Evolutionary conservation across 2,113 vertebrate species (phyloP), one percentile per base, ranked within the genome.

Genomic region (Halcyon senegalensis): DNA sequence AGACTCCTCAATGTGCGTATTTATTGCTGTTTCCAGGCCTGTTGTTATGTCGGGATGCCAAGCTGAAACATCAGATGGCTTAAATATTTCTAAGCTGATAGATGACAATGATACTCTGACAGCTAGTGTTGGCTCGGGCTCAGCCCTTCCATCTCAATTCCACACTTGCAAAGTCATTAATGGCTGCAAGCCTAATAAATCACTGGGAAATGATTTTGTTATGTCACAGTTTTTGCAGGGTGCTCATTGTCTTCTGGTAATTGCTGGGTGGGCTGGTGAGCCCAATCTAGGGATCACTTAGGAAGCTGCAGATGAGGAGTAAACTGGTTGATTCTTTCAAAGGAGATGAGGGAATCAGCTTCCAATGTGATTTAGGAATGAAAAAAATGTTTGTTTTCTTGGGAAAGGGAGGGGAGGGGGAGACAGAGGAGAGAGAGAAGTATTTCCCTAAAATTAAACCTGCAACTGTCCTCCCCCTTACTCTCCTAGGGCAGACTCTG

Each of bases 161-260:
- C 75, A 62, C 62, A 30, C 66, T 95, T 95, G 86, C 66, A 82
- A 78, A 95, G 90, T 89, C 89, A 79, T 89, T 93, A 92, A 51
- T 92, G 79, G 62, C 73, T 95, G 66, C 48, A 33, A 56, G 84
- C 72, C 70, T 94, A 58, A 89, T 84, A 94, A 96, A 90, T 79
- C 62, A 69, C 84, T 69, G 66, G 90, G 83, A 84, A 94, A 89
- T 82, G 0, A 62, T 84, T 94, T 92, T 93, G 53, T 91, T 92
- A 80, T 93, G 84, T 76, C 60, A 63, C 24, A 48, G 76, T 53
- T 93, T 86, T 83, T 92, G 31, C 48, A 81, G 62, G 37, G 19
- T 82, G 77, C 64, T 56, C 60, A 66, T 89, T 87, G 64, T 81
- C 72, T 89, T 66, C 60, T 0, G 0, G n/a, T 92, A 48, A 69